Conservation (phyloP, 2,888 invertebrate species). For the Amiota mariae region DNA sequence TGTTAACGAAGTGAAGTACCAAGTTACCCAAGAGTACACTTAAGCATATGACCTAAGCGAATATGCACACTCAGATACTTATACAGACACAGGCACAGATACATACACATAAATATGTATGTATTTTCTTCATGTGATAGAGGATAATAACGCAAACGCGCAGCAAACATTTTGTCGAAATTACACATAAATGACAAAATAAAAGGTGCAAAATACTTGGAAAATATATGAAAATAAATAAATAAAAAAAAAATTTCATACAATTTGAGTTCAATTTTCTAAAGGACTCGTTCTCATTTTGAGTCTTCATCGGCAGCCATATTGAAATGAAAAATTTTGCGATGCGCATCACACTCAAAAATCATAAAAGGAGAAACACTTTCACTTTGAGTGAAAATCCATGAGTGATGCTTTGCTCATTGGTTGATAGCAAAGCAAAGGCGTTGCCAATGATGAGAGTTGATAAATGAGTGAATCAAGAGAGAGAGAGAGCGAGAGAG, state of each 20-base stretch:
- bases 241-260: constrained; percentile 18
- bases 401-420: constrained; percentile 34
- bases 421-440: constrained; percentile 45
- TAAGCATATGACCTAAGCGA: constrained; percentile 62
- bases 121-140: constrained; percentile 26
- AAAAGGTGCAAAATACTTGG: constrained; percentile 56
- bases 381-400: constrained; percentile 41
- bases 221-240: constrained; percentile 37
- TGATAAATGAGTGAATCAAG: constrained; percentile 38
- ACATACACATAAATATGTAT: constrained; percentile 1
- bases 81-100: background rate
- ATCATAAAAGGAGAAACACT: constrained; percentile 20
- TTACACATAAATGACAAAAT: constrained; percentile 68
- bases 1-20: constrained; percentile 61
- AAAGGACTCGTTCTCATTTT: constrained; percentile 21
- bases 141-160: constrained; percentile 62
- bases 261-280: background rate
- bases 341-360: constrained; percentile 18
- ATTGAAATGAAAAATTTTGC: constrained; percentile 23
- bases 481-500: constrained; percentile 36
- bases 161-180: constrained; percentile 65
- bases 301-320: constrained; percentile 25
- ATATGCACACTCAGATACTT: background rate
- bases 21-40: constrained; percentile 69
- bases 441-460: constrained; percentile 47